phyloP scores from a whole-genome alignment of 2,888 invertebrate genomes.

The Dryomyza anilis region DNA sequence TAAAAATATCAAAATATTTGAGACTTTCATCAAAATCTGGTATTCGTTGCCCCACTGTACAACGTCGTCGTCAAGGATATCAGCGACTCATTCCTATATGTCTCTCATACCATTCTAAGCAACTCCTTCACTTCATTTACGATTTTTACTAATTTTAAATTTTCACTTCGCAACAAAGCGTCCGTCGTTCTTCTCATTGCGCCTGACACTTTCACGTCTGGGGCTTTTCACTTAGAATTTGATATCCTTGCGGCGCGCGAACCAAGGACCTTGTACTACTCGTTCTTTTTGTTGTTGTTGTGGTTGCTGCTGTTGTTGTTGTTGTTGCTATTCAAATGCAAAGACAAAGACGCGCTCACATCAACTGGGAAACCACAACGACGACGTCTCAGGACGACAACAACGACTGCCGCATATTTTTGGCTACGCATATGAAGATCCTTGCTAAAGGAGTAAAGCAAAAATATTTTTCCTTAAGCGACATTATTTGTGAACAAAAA shows the following conservation, averaged over 20 bases:
- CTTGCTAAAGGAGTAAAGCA: too few species aligned
- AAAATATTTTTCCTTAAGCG: conserved; percentile 23
- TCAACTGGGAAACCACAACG: conserved; percentile 47
- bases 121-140: conserved; percentile 29
- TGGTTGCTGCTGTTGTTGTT: conserved; percentile 12
- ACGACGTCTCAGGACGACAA: conserved; percentile 28
- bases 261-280: conserved; percentile 37
- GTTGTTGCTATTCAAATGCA: conserved; percentile 39
- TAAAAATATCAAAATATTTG: too few species aligned
- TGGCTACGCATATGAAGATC: too few species aligned
- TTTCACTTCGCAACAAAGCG: conserved; percentile 45
- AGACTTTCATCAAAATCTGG: too few species aligned
- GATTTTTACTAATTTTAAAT: conserved; percentile 57
- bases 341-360: conserved; percentile 42
- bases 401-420: too few species aligned
- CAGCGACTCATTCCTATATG: not conserved
- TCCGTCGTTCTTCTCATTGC: conserved; percentile 19
- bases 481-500: conserved; percentile 26
- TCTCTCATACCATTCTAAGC: not conserved
- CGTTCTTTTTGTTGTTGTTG: conserved; percentile 22
- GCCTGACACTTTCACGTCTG: not conserved
- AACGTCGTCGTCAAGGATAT: conserved; percentile 9
- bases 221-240: conserved; percentile 32
- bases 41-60: too few species aligned
- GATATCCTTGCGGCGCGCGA: conserved; percentile 36